These are phyloP conservation scores for Drosophila azteca DNA, from an alignment of 1,140 invertebrate genomes.

Conservation along the genomic window DNA sequence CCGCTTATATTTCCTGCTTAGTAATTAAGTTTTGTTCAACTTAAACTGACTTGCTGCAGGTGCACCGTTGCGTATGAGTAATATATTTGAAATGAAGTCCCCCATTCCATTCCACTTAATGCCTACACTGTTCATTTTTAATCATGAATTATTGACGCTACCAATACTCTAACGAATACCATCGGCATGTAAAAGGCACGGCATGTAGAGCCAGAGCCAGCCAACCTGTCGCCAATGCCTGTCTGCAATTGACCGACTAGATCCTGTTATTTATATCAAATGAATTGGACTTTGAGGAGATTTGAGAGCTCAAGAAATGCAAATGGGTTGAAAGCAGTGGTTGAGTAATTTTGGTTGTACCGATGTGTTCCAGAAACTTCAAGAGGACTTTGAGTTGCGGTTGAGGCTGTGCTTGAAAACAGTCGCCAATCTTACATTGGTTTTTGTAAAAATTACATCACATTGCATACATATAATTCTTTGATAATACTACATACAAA, in stretches of 20 bases:
- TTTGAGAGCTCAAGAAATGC: too few relatives aligned
- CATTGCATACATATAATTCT: too few relatives aligned
- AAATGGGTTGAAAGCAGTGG: neutral
- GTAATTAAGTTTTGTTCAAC: conserved; percentile 62
- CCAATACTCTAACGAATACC: conserved; percentile 53
- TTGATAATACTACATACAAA: too few relatives aligned
- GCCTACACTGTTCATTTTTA: conserved; percentile 70
- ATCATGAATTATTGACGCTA: conserved; percentile 60
- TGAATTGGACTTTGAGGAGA: conserved; percentile 22
- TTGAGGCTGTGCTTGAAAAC: too few relatives aligned
- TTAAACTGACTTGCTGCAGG: conserved; percentile 32
- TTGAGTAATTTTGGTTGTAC: too few relatives aligned
- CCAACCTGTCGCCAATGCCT: conserved; percentile 48
- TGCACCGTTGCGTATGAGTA: conserved; percentile 73
- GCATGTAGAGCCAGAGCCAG: conserved; percentile 1
- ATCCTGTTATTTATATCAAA: conserved; percentile 55
- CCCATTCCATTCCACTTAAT: conserved; percentile 35
- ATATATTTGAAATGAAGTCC: conserved; percentile 34
- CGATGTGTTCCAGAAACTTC: too few relatives aligned
- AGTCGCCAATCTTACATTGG: too few relatives aligned
- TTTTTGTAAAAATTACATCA: too few relatives aligned
- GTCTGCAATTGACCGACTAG: conserved; percentile 6
- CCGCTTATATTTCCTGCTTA: conserved; percentile 76
- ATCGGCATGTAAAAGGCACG: too few relatives aligned
- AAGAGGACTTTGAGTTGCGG: too few relatives aligned